Percentiles rank a stretch among this genome's conserved stretches.
Evolutionary conservation across 2,113 vertebrate species (phyloP).

Genomic region (Anoura caudifer): DNA sequence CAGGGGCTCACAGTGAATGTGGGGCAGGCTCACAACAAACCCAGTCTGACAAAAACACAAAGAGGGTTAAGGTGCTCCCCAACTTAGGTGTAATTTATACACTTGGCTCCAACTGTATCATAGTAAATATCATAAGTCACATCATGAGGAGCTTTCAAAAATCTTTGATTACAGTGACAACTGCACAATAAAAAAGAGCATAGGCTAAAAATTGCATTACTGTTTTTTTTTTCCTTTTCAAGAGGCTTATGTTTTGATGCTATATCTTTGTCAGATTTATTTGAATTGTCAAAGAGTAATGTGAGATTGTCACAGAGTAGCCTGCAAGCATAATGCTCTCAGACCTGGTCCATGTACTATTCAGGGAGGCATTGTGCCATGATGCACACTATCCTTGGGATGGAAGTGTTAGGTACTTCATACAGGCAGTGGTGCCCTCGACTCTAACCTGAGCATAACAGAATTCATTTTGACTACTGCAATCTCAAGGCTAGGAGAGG

Average conservation of each 20-base stretch:
- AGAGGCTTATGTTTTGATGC: neutral
- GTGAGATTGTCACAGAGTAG: neutral
- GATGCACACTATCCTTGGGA: neutral
- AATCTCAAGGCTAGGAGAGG: neutral
- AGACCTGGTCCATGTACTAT: neutral
- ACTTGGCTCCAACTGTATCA: neutral
- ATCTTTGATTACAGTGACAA: neutral
- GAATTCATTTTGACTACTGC: neutral
- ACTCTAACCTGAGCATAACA: neutral
- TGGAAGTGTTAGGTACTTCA: neutral
- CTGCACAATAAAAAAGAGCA: neutral
- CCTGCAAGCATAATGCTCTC: neutral
- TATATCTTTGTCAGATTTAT: slow-evolving; percentile 4
- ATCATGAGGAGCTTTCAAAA: neutral
- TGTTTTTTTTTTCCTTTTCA: neutral
- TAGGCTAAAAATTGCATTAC: slow-evolving; percentile 32
- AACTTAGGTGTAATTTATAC: neutral
- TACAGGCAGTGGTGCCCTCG: neutral
- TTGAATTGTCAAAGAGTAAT: neutral
- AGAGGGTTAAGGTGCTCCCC: neutral
- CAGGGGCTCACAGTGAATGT: neutral
- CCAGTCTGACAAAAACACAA: neutral
- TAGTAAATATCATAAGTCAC: neutral
- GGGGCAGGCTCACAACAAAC: neutral
- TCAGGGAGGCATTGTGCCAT: neutral